These are phyloP conservation scores for Numenius phaeopus DNA, from an alignment of 2,797 vertebrate genomes.

Conservation along the genomic window DNA sequence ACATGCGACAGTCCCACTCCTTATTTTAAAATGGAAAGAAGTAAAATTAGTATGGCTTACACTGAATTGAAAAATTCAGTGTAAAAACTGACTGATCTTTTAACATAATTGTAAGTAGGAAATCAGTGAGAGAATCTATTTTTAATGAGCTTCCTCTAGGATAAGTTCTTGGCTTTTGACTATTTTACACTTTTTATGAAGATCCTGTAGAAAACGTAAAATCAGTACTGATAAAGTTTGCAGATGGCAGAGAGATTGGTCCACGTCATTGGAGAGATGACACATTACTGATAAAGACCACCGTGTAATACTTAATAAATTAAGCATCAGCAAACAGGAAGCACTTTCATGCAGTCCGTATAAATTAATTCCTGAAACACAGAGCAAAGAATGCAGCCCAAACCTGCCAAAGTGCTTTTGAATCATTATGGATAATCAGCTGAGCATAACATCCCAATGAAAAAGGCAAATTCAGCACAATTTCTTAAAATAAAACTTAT, in stretches of 20 bases:
- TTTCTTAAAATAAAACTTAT: not conserved
- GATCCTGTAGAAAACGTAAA: not conserved
- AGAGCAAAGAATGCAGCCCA: not conserved
- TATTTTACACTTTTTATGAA: not conserved
- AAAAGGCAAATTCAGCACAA: not conserved
- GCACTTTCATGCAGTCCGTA: not conserved
- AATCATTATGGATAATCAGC: not conserved
- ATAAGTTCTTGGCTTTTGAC: not conserved
- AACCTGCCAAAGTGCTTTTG: not conserved
- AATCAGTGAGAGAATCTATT: not conserved
- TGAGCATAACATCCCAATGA: not conserved
- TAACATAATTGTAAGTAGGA: not conserved
- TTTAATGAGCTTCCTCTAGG: not conserved
- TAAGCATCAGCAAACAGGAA: not conserved
- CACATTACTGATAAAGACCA: not conserved
- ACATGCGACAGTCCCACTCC: not conserved
- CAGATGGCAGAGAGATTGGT: not conserved
- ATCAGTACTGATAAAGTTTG: not conserved
- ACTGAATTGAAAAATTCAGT: not conserved
- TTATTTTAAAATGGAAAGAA: not conserved
- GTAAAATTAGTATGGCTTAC: not conserved
- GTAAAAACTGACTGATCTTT: not conserved
- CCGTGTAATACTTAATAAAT: not conserved
- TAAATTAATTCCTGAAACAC: not conserved
- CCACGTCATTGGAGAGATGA: not conserved